Evolutionary conservation across 92 coral and sea anemone species (phyloP), one percentile per base, ranked within the genome.

Genomic region (Anthopleura xanthogrammica): DNA sequence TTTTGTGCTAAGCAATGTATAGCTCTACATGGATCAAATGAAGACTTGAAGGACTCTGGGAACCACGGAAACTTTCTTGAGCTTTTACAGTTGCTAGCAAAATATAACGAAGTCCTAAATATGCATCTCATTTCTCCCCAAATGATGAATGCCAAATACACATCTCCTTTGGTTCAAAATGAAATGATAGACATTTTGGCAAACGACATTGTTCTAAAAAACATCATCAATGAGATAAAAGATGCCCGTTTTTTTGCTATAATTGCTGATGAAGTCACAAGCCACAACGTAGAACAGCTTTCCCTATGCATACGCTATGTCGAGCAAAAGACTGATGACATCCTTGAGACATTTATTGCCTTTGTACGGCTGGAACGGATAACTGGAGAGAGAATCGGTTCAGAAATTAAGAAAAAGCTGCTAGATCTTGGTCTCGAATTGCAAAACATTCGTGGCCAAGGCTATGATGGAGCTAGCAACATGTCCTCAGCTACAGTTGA

Each of bases 381-480:
- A 40, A 78, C 66, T 52, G 20, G 43, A 48, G 60, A 62, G 70
- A 19, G 57, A 60, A 79, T 70, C 64, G 73, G 79, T 76, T 71
- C 65, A 66, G 70, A 85, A 85, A 57, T 62, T 11, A 22, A 19
- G 71, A 19, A 22, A 19, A 62, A 29, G 29, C 71, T 62, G 5
- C 24, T 62, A 19, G 71, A 46, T 75, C 55, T 64, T 2, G 71
- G 71, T 64, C 72, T 62, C 1, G 79, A 76, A 66, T 71, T 29
- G 16, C 60, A 75, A 77, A 76, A 78, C 75, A 73, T 75, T 46
- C 71, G 42, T 23, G 78, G 87, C 24, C 87, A 85, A 81, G 77
- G 72, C 50, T 77, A 82, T 62, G 86, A 86, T 79, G 82, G 85
- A 17, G 89, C 85, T 41, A 73, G 80, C 50, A 86, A 75, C 81